Conservation (phyloP, 2,113 vertebrate species). For the Phaethornis superciliosus region DNA sequence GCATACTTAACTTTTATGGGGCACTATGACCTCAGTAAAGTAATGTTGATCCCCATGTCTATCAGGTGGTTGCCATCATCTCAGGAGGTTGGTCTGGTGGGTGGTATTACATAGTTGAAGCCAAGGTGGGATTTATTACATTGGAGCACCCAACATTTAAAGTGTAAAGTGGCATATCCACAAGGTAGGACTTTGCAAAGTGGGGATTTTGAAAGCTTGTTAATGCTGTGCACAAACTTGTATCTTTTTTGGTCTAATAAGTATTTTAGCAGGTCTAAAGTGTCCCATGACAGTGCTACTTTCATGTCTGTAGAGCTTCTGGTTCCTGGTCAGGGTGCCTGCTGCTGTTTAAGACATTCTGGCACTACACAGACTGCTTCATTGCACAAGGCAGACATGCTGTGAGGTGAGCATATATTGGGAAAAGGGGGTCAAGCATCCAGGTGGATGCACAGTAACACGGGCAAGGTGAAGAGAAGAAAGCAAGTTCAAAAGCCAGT, state of each 20-base stretch:
- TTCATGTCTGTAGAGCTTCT: not conserved
- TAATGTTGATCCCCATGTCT: not conserved
- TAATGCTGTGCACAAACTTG: not conserved
- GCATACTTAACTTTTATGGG: not conserved
- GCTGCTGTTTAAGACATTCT: not conserved
- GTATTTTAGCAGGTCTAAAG: not conserved
- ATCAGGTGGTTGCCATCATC: not conserved
- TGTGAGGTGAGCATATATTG: accelerated
- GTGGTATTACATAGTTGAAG: not conserved
- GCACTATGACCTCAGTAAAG: not conserved
- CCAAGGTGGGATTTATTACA: not conserved
- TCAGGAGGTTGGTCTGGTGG: not conserved
- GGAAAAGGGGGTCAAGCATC: not conserved
- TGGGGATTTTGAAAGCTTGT: not conserved
- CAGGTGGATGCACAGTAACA: not conserved
- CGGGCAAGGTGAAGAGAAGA: not conserved
- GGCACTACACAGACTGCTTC: not conserved
- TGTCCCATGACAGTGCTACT: not conserved
- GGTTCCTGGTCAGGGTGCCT: not conserved
- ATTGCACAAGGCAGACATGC: not conserved
- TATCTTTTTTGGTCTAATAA: not conserved
- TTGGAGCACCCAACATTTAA: not conserved
- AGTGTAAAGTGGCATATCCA: not conserved
- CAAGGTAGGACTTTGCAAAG: not conserved
- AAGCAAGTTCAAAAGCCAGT: not conserved